Evolutionary conservation across 2,888 invertebrate genomes (phyloP).

Genomic region (Caenorhabditis wallacei): DNA sequence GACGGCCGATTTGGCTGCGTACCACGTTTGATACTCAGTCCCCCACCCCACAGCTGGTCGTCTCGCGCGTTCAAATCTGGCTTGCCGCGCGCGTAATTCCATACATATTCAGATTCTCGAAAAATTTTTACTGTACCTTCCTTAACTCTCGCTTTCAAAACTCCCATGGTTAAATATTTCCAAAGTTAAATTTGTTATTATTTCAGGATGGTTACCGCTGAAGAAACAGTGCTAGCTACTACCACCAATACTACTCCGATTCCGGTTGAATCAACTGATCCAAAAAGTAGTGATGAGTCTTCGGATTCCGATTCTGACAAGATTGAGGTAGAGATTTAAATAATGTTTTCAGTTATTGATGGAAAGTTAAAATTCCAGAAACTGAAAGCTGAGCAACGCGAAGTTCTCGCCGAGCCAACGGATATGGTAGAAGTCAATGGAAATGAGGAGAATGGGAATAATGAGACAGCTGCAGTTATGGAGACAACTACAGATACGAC

Average conservation of each 20-base stretch:
- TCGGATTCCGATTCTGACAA: conserved; percentile 54
- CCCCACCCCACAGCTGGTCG: conserved; percentile 48
- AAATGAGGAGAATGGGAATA: conserved; percentile 10
- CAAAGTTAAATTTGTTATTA: too few species aligned
- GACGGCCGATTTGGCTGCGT: conserved; percentile 71
- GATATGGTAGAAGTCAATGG: conserved; percentile 23
- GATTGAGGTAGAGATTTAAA: conserved; percentile 34
- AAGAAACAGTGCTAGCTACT: conserved; percentile 38
- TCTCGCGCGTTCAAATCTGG: conserved; percentile 60
- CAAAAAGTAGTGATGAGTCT: conserved; percentile 26
- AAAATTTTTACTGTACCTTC: conserved; percentile 1
- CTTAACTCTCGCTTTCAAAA: neutral
- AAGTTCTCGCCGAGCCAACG: neutral
- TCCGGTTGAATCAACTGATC: conserved; percentile 9
- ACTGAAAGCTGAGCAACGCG: conserved; percentile 45
- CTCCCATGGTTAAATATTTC: neutral
- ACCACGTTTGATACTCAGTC: conserved; percentile 68
- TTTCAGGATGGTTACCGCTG: conserved; percentile 51
- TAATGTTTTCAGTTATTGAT: neutral
- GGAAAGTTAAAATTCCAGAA: conserved; percentile 32
- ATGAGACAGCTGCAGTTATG: neutral
- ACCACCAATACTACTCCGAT: conserved; percentile 17
- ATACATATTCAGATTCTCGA: neutral
- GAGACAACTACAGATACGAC: conserved; percentile 3
- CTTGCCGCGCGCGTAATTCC: conserved; percentile 53